Evolutionary conservation across 2,888 invertebrate species (phyloP).

Genomic region (Halocaridina rubra): DNA sequence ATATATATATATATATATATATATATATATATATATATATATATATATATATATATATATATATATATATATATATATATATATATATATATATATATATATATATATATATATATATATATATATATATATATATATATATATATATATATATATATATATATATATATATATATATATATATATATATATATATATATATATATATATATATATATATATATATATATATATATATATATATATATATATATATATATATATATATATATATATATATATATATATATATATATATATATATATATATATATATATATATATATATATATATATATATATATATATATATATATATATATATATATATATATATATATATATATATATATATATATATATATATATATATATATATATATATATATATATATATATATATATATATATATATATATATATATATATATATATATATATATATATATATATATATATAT

Average conservation of each 20-base stretch:
- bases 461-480: background rate
- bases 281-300: background rate
- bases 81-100: too few species aligned
- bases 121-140: background rate
- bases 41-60: conserved; percentile 9
- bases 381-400: too few species aligned
- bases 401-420: too few species aligned
- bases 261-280: background rate
- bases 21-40: background rate
- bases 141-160: background rate
- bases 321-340: background rate
- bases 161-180: background rate
- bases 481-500: background rate
- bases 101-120: too few species aligned
- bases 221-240: conserved; percentile 3
- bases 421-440: background rate
- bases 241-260: background rate
- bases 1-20: background rate
- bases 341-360: conserved; percentile 11
- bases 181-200: background rate
- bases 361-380: too few species aligned
- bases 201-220: background rate
- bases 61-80: too few species aligned
- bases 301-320: background rate
- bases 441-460: background rate